Percentiles rank a stretch among this genome's conserved stretches.
Conservation (phyloP, 1,140 invertebrate species). For the Atta texana region DNA sequence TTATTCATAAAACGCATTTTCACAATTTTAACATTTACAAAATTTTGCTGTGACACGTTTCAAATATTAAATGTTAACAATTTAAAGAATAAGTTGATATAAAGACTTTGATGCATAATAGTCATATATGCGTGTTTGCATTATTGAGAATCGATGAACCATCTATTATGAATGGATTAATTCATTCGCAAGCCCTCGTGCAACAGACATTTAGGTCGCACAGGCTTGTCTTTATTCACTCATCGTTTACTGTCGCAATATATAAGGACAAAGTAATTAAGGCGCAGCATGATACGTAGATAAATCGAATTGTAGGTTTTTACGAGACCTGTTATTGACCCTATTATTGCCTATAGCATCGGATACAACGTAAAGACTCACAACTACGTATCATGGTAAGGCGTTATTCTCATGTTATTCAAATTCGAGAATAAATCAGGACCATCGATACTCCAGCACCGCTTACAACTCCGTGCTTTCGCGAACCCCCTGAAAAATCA, state of each 20-base stretch:
- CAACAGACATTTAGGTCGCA: not conserved
- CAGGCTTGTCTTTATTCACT: not conserved
- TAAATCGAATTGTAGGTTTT: conserved; percentile 52
- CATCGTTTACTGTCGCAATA: not conserved
- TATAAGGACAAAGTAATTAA: conserved; percentile 50
- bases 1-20: too few relatives aligned
- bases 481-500: conserved; percentile 56
- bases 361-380: conserved; percentile 30
- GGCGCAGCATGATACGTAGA: not conserved
- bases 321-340: conserved; percentile 16
- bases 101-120: not conserved
- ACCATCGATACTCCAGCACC: conserved; percentile 67
- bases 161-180: conserved; percentile 3
- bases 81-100: not conserved
- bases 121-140: not conserved
- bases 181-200: not conserved
- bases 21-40: too few relatives aligned
- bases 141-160: not conserved
- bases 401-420: conserved; percentile 81
- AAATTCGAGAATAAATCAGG: conserved; percentile 81
- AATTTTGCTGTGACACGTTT: too few relatives aligned
- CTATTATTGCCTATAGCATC: not conserved
- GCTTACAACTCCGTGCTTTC: conserved; percentile 6
- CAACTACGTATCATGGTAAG: conserved; percentile 54
- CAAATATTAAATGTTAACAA: not conserved